Percentiles rank a stretch among this genome's conserved stretches.
Conservation (phyloP, 2,888 invertebrate genomes). For the Phrixothrix hirtus region DNA sequence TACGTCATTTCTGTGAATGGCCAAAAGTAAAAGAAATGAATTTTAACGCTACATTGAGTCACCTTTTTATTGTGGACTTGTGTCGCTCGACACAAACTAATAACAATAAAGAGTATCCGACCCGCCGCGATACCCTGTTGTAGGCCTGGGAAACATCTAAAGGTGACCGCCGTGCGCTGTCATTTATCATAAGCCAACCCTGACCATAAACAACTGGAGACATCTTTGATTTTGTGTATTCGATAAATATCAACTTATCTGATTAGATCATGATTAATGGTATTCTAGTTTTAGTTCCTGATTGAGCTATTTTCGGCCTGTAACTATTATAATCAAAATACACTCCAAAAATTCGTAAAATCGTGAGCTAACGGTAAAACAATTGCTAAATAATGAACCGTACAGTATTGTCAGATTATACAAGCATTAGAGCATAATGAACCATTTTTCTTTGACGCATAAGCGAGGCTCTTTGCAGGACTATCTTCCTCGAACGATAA, state of each 20-base stretch:
- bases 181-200: conserved; percentile 36
- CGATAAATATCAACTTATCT: conserved; percentile 32
- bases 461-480: too few species aligned
- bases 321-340: conserved; percentile 8
- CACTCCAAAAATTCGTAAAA: not conserved
- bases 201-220: conserved; percentile 34
- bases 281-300: conserved; percentile 22
- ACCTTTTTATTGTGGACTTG: conserved; percentile 23
- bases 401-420: too few species aligned
- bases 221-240: conserved; percentile 32
- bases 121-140: conserved; percentile 26
- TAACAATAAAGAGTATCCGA: conserved; percentile 30
- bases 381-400: not conserved
- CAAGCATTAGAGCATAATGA: too few species aligned
- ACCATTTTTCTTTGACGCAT: too few species aligned
- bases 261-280: conserved; percentile 32
- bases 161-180: conserved; percentile 33
- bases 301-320: conserved; percentile 28
- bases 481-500: too few species aligned
- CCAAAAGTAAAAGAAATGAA: not conserved
- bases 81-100: conserved; percentile 31
- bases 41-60: conserved; percentile 13
- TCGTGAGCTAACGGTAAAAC: not conserved
- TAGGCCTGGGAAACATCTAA: conserved; percentile 31
- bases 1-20: not conserved